Percentiles rank a stretch among this genome's conserved stretches.
These are phyloP conservation scores for Pemphredon lugubris DNA, from an alignment of 2,888 invertebrate genomes.

Conservation along the genomic window DNA sequence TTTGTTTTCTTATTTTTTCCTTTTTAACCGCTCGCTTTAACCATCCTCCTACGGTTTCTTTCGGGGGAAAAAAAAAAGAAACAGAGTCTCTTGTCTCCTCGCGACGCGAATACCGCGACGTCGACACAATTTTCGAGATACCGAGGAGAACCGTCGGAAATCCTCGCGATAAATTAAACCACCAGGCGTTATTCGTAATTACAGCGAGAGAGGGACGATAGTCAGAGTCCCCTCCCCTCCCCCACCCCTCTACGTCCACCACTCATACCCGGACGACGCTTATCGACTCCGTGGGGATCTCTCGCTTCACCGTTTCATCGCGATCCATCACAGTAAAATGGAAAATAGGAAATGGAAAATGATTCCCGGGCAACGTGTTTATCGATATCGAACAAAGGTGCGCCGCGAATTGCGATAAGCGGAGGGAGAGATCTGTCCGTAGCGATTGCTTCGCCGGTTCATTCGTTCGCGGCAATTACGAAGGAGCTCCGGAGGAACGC, in stretches of 20 bases:
- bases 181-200: too few relatives aligned
- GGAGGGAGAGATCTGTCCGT: constrained; percentile 52
- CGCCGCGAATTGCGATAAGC: constrained; percentile 49
- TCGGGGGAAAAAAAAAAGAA: too few relatives aligned
- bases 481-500: constrained; percentile 52
- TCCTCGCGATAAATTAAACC: too few relatives aligned
- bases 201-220: too few relatives aligned
- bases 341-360: constrained; percentile 55
- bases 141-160: too few relatives aligned
- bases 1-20: not conserved
- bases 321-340: constrained; percentile 40
- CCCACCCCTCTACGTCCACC: too few relatives aligned
- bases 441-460: constrained; percentile 53
- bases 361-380: constrained; percentile 49
- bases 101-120: too few relatives aligned
- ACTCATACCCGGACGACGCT: constrained; percentile 1
- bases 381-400: constrained; percentile 62
- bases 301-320: constrained; percentile 15
- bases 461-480: constrained; percentile 65
- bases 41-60: too few relatives aligned
- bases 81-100: too few relatives aligned
- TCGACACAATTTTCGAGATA: too few relatives aligned
- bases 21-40: too few relatives aligned
- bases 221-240: too few relatives aligned
- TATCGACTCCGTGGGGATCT: constrained; percentile 28